These are phyloP conservation scores for Torymus texanus DNA, from an alignment of 2,888 invertebrate species.

Conservation along the genomic window DNA sequence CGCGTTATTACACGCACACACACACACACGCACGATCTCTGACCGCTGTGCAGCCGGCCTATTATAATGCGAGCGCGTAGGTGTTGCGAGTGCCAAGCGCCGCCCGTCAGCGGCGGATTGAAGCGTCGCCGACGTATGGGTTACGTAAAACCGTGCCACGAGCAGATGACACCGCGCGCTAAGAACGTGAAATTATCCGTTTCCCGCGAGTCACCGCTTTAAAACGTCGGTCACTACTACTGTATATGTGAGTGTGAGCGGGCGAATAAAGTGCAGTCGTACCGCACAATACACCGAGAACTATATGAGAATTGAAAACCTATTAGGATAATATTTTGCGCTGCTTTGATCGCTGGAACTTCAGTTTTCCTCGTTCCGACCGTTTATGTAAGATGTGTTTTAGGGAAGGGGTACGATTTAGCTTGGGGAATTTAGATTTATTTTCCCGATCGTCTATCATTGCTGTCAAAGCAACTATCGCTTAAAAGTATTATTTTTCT, in stretches of 20 bases:
- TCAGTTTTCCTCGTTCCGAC: no score
- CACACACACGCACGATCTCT: no score
- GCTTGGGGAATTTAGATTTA: no score
- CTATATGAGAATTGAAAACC: conserved; percentile 17
- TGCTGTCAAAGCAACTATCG: no score
- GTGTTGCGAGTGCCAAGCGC: conserved; percentile 12
- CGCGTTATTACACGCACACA: no score
- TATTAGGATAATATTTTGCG: conserved; percentile 1
- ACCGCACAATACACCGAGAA: neutral
- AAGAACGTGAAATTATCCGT: conserved; percentile 68
- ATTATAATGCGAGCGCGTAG: conserved; percentile 10
- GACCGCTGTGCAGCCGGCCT: conserved; percentile 24
- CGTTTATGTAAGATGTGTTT: no score
- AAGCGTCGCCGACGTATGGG: conserved; percentile 23
- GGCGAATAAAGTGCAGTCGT: no score
- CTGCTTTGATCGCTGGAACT: no score
- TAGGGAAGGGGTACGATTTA: no score
- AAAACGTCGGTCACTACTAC: conserved; percentile 24
- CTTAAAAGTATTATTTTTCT: no score
- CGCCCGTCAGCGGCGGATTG: conserved; percentile 14
- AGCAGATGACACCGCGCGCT: conserved; percentile 66
- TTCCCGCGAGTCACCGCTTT: conserved; percentile 63
- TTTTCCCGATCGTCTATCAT: no score
- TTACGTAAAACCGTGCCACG: conserved; percentile 68
- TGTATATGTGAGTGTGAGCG: neutral